Base-by-base conservation (phyloP, 2,888 invertebrate species). In the Drosophila niveifrons region DNA sequence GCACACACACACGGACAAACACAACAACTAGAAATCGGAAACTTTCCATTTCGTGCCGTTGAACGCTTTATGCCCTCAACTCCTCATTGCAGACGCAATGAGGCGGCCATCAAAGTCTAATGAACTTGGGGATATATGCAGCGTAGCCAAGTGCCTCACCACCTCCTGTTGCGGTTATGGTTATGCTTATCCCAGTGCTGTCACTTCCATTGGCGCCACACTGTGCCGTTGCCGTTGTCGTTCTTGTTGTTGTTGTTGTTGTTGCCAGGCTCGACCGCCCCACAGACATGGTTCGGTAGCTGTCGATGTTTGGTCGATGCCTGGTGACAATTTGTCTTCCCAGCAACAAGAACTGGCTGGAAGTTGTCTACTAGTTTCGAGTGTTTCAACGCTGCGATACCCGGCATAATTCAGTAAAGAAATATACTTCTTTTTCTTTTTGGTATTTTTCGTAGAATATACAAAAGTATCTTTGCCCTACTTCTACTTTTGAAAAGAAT, bases 21-120 rank as follows among this genome's bases (percentile, higher is more conserved):
- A 23, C 23, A 23, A 23, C 23, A 23, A 23, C 23, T 4, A 23
- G 23, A 23, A 23, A 23, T 23, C 23, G 23, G 23, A 78, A 82
- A 82, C 78, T 80, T 84, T 87, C 85, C 87, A 78, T 84, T 82
- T 84, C 84, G 85, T 87, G 82, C 61, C 68, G 69, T 56, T 55
- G 56, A 63, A 71, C 66, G 71, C 58, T 71, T 71, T 62, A 51
- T 17, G 53, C 18, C 55, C 15, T 23, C 15, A 34, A 29, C 51
- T 31, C 23, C 15, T 34, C 23, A 11, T 36, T 11, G 52, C 39
- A 50, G 67, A 41, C 46, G 51, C 61, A 64, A 10, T 50, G 47
- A 62, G 53, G 47, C 55, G 50, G 61, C 72, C 76, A 80, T 80
- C 76, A 78, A 76, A 78, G 85, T 78, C 84, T 84, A 84, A 87